A percentile compares a stretch with the other conserved stretches of the same genome.
Conservation (phyloP, 2,797 vertebrate species). For the Myotis planiceps region DNA sequence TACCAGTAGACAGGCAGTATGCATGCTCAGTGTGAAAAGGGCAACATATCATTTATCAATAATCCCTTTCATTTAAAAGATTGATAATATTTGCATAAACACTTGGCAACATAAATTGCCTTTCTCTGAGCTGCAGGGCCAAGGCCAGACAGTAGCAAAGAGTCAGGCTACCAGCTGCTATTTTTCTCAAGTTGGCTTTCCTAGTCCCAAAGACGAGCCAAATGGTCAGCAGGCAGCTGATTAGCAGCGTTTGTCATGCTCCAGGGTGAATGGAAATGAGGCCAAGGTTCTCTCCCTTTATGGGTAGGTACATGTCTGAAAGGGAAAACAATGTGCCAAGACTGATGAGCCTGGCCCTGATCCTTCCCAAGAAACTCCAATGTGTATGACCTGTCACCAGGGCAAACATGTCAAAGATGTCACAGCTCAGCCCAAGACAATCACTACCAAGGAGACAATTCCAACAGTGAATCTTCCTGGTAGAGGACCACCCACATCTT, state of each 20-base stretch:
- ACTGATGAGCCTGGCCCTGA: background rate
- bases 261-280: conserved; percentile 4
- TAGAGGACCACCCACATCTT: background rate
- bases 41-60: conserved; percentile 5
- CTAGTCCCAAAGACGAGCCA: background rate
- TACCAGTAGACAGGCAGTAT: background rate
- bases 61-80: conserved; percentile 3
- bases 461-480: background rate
- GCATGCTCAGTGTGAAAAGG: background rate
- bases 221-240: conserved; percentile 26
- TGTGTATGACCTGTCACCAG: background rate
- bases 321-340: background rate
- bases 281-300: conserved; percentile 29
- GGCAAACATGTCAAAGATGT: background rate
- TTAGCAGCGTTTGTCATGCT: conserved; percentile 39
- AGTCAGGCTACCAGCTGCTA: background rate
- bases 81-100: conserved; percentile 44
- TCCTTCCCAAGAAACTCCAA: background rate
- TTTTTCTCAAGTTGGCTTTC: conserved; percentile 41
- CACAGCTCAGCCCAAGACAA: background rate
- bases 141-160: background rate
- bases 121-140: background rate
- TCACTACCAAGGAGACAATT: background rate
- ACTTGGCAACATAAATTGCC: background rate
- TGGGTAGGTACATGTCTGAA: background rate